Base-by-base conservation (phyloP, 2,113 vertebrate species). In the Poeciliopsis retropinna region DNA sequence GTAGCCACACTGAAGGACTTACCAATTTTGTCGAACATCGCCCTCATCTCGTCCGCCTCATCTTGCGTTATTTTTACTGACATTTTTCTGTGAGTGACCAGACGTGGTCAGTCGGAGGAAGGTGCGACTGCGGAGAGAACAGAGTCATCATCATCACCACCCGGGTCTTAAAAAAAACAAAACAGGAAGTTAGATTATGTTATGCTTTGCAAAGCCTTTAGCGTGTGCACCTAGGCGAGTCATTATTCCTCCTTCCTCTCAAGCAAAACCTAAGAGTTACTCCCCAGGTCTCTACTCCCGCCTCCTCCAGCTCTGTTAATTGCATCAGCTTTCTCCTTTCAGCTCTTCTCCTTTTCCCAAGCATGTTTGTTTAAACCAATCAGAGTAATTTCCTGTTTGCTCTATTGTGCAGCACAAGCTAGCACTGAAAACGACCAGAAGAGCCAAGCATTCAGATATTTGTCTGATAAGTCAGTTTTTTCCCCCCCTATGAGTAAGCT, bases 51-150 rank as follows among this genome's bases (percentile, higher is more conserved):
- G 82, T 98, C 96, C 87, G 96, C 88, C 70, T 99, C 98, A 34
- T 99, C 97, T 92, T 96, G 97, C 86, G 97, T 95, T 88, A 98
- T 97, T 37, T 98, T 98, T 88, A 80, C 92, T 68, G 96, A 94
- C 98, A 99, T 99, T 85, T 96, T 91, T 88, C 84, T 82, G 87
- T 76, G 90, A 90, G 89, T 92, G 91, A 91, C 87, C 90, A 73
- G 80, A 85, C 60, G 57, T 86, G 89, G 88, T 87, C 84, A 86
- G 87, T 82, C 88, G 85, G 85, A 81, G 75, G 87, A 83, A 83
- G 54, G 69, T 73, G 74, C 60, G 63, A 80, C 89, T 92, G 87
- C 10, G 12, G 65, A 75, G 57, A 81, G n/a, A 80, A 73, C 60
- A 75, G 9, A 78, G 25, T 67, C 30, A 31, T 30, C 1, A 30